Base-by-base conservation (phyloP, 2,888 invertebrate species). In the Pantelozetes paolii region DNA sequence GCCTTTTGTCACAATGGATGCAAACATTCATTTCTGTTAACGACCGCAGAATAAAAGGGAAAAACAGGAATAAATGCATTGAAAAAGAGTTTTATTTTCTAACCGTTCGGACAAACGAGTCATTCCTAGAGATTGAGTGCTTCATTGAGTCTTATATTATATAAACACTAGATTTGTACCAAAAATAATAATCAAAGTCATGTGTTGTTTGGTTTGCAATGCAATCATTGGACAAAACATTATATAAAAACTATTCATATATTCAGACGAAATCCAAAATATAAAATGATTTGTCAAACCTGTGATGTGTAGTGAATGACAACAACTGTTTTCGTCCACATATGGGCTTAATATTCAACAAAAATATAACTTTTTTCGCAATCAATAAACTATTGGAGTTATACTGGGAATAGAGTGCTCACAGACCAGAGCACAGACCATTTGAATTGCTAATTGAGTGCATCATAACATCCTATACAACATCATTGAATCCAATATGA, bases 371-470 rank as follows among this genome's bases (percentile, higher is more conserved):
- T 36, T 62, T 62, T 62, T 62, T 3, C 36, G 8, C 36, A n/a
- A 62, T 62, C 62, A 62, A 62, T 62, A 62, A 36, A 13, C 57
- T 28, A 23, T 57, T 57, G 28, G 15, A 57, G 23, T 11, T 5
- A 2, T 28, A 57, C 26, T 57, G 13, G 28, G 36, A 36, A 62
- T 15, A 62, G 57, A 23, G 18, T 23, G 26, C 13, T 26, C 26
- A 23, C 26, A 8, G 5, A 11, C 8, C 5, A 57, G 20, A 57
- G 32, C 62, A 62, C 32, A 30, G 32, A 62, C 62, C 36, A 62
- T 36, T 62, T 62, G 62, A 62, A 62, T 62, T 28, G n/a, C 32
- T 28, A 62, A 62, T 62, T 8, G 62, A 62, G 28, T 62, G 36
- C 62, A 62, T 62, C 30, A 62, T 32, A 30, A 36, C 18, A 36